Base-by-base conservation (phyloP, 2,888 invertebrate genomes). In the Mayetiola destructor region DNA sequence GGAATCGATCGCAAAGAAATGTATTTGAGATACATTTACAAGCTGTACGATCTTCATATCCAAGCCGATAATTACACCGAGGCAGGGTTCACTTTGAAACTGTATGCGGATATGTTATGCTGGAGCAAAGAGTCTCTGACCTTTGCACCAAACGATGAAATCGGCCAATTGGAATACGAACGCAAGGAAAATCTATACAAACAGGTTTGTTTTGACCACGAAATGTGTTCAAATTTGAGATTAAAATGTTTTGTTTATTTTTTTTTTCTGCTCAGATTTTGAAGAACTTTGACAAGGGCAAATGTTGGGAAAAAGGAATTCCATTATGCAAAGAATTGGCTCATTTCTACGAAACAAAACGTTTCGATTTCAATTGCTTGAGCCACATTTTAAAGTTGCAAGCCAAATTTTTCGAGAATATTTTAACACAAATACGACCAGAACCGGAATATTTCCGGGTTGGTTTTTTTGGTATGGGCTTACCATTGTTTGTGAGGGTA, bases 271-370 rank as follows among this genome's bases (percentile, higher is more conserved):
- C 61, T 9, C 36, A 88, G 75, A 93, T 94, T 48, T 80, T 95
- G 57, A 84, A 85, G 65, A 92, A 93, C 68, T 93, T 94, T 66
- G 94, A 95, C 67, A 85, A 87, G 61, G 95, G 95, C 63, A 94
- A 94, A 82, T 89, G 92, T 64, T 96, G 95, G 95, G 96, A 96
- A 68, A 91, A 93, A 73, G 94, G 93, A 1, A 83, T 95, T 36
- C 92, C 93, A 0, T 69, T 96, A 37, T 85, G 92, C 62, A 92
- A 94, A 66, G 93, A 94, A 68, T 71, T 96, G 61, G 90, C 89
- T 0, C 78, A 81, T 12, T 75, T 93, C 1, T 94, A 95, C 70
- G 94, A 95, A 71, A 83, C 80, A 12, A 82, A 83, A 61, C 73
- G 90, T 18, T 92, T 88, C 67, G 89, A 93, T 73, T 95, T 93